These are phyloP conservation scores for Poeciliopsis paucimaculata DNA, from an alignment of 2,797 vertebrate species.

Conservation along the genomic window DNA sequence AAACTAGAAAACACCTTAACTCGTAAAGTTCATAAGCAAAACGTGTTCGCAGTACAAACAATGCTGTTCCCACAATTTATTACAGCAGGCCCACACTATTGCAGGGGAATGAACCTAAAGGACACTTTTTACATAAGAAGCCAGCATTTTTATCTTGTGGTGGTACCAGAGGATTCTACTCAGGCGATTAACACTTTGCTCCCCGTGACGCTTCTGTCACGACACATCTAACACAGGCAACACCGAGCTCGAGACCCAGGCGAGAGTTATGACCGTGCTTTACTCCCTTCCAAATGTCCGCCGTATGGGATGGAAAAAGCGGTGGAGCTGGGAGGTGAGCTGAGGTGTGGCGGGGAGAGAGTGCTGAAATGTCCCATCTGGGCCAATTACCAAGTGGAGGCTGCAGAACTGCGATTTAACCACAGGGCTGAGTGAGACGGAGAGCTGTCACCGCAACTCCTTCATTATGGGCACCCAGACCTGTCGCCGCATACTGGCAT, in stretches of 20 bases:
- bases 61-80: conserved; percentile 17
- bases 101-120: conserved; percentile 15
- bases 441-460: conserved; percentile 55
- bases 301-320: conserved; percentile 60
- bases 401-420: conserved; percentile 49
- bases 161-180: conserved; percentile 30
- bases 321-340: conserved; percentile 56
- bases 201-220: conserved; percentile 27
- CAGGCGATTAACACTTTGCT: conserved; percentile 43
- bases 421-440: conserved; percentile 48
- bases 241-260: conserved; percentile 30
- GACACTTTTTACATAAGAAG: conserved; percentile 16
- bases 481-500: conserved; percentile 44
- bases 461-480: conserved; percentile 52
- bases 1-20: conserved; percentile 34
- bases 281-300: conserved; percentile 56
- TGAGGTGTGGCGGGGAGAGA: conserved; percentile 59
- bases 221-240: conserved; percentile 31
- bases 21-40: conserved; percentile 19
- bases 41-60: conserved; percentile 13
- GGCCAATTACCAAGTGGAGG: conserved; percentile 68
- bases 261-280: conserved; percentile 40
- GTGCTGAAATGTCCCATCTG: conserved; percentile 69
- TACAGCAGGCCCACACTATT: conserved; percentile 9
- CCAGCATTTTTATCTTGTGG: background rate